Evolutionary conservation across 1,140 invertebrate genomes (phyloP).

Genomic region (Lasaia peninsularis): DNA sequence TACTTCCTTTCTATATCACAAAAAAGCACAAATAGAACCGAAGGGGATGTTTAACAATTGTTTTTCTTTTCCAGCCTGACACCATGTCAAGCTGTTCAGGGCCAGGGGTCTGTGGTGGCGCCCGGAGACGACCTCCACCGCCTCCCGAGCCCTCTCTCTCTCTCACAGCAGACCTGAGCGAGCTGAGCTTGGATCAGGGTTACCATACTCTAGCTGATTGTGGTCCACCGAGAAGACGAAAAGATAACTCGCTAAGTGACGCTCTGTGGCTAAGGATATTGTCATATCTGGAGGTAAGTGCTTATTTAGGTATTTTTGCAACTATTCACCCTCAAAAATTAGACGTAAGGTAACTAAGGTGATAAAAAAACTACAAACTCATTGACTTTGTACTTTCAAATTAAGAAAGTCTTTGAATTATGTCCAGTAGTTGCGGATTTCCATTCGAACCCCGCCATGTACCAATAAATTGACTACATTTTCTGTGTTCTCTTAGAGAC

Average conservation of each 20-base stretch:
- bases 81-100: constrained; percentile 66
- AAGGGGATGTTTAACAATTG: neutral
- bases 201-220: constrained; percentile 84
- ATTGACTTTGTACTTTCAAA: neutral
- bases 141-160: constrained; percentile 60
- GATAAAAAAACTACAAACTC: neutral
- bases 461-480: too few relatives aligned
- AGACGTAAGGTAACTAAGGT: too few relatives aligned
- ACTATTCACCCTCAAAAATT: too few relatives aligned
- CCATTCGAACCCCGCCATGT: too few relatives aligned
- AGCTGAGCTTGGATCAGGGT: constrained; percentile 84
- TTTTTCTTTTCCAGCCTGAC: constrained; percentile 40
- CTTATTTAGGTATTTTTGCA: too few relatives aligned
- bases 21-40: too few relatives aligned
- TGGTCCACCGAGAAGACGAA: constrained; percentile 52
- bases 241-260: constrained; percentile 56
- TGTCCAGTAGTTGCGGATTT: too few relatives aligned
- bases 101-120: constrained; percentile 59
- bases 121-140: constrained; percentile 53
- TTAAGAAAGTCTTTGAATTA: too few relatives aligned
- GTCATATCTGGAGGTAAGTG: constrained; percentile 51
- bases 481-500: too few relatives aligned
- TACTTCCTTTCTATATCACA: too few relatives aligned
- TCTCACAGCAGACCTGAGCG: constrained; percentile 61
- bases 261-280: constrained; percentile 61